Percentiles rank a stretch among this genome's conserved stretches.
phyloP scores from a whole-genome alignment of 2,797 vertebrate species.

The Manis pentadactyla region DNA sequence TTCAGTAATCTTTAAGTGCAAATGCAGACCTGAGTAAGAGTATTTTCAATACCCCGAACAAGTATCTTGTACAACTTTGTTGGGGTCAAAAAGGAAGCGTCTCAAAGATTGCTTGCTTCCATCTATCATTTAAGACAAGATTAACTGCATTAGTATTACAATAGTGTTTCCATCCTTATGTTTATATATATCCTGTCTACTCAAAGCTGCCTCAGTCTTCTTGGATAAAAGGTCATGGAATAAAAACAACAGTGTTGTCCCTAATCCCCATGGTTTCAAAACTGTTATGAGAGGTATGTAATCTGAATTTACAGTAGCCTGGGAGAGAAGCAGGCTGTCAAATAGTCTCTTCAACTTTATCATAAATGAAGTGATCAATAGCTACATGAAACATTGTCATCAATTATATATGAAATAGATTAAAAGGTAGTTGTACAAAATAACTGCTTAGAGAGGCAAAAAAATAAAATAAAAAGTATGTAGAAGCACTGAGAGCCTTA shows the following conservation, averaged over 20 bases:
- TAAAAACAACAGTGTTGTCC: not conserved
- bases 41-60: constrained; percentile 62
- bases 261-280: constrained; percentile 59
- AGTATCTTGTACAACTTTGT: constrained; percentile 46
- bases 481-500: constrained; percentile 83
- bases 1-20: not conserved
- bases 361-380: constrained; percentile 82
- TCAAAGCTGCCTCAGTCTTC: not conserved
- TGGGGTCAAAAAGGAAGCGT: constrained; percentile 70
- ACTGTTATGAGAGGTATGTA: constrained; percentile 36
- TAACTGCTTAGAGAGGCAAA: constrained; percentile 87
- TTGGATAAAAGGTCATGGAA: constrained; percentile 24
- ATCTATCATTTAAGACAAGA: constrained; percentile 70
- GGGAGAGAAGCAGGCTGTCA: constrained; percentile 59
- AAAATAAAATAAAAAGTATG: constrained; percentile 78
- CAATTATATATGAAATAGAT: constrained; percentile 81
- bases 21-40: constrained; percentile 50
- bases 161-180: constrained; percentile 57
- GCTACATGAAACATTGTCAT: constrained; percentile 75
- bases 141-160: constrained; percentile 71
- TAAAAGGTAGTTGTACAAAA: constrained; percentile 82
- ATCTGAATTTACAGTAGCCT: constrained; percentile 27
- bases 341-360: constrained; percentile 77
- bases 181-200: constrained; percentile 55
- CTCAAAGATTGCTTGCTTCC: constrained; percentile 67